Evolutionary conservation across 2,888 invertebrate species (phyloP).

Genomic region (Erynnis tages): DNA sequence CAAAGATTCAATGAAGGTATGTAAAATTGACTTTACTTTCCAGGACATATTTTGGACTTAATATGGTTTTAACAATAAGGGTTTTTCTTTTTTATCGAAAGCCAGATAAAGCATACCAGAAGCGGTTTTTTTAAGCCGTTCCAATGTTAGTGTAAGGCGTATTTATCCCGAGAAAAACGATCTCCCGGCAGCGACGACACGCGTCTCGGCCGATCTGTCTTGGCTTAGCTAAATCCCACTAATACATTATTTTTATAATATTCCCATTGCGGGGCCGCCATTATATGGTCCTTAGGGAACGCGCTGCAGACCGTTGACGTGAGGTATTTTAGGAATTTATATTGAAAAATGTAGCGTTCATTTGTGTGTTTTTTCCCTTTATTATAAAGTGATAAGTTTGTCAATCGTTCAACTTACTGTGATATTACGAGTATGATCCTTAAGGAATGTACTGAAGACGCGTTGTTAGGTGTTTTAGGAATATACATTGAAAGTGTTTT

Average conservation of each 20-base stretch:
- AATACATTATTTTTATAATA: conserved; percentile 58
- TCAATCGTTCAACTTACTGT: no score
- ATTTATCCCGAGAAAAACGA: conserved; percentile 36
- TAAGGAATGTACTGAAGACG: no score
- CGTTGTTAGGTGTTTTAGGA: no score
- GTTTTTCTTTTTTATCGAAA: not conserved
- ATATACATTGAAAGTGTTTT: no score
- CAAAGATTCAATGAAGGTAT: no score
- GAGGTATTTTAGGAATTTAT: conserved; percentile 16
- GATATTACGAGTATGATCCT: no score
- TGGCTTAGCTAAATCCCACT: conserved; percentile 57
- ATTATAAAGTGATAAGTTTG: no score
- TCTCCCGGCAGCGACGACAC: conserved; percentile 33
- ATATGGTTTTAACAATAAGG: no score
- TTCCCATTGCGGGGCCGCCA: conserved; percentile 38
- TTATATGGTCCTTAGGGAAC: conserved; percentile 43
- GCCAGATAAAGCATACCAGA: not conserved
- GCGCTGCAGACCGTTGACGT: conserved; percentile 22
- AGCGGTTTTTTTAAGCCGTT: not conserved
- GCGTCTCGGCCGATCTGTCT: conserved; percentile 48
- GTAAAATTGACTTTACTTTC: no score
- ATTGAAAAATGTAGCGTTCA: not conserved
- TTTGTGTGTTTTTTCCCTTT: no score
- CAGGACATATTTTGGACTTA: no score
- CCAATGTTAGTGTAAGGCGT: conserved; percentile 28